A percentile compares a stretch with the other conserved stretches of the same genome.
These are phyloP conservation scores for Neodon shergylaensis DNA, from an alignment of 2,113 vertebrate genomes.

Conservation along the genomic window DNA sequence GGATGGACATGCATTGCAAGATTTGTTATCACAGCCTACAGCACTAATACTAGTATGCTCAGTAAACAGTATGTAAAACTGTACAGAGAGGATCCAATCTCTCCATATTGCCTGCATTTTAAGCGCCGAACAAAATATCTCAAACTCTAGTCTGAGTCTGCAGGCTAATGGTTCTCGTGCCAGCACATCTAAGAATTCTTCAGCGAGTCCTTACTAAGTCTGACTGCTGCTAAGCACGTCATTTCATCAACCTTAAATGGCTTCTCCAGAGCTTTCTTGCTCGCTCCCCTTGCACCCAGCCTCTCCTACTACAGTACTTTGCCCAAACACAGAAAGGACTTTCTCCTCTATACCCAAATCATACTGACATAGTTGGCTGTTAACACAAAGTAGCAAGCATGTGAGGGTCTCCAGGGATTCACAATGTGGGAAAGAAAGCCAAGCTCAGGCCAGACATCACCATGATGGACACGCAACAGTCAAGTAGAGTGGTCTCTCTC, in stretches of 20 bases:
- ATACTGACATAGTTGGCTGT: neutral
- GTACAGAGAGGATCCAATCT: neutral
- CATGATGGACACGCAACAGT: too few relatives aligned
- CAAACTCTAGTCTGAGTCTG: neutral
- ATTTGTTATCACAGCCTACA: neutral
- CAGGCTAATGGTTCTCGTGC: neutral
- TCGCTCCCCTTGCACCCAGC: neutral
- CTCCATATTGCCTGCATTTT: neutral
- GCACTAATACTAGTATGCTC: constrained; percentile 23
- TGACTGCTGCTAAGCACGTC: neutral
- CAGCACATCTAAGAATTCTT: neutral
- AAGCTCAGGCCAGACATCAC: neutral
- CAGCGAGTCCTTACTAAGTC: neutral
- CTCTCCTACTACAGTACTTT: neutral
- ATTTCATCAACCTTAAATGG: neutral
- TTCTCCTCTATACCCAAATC: neutral
- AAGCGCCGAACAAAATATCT: constrained; percentile 33
- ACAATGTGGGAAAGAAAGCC: neutral
- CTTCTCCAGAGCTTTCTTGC: neutral
- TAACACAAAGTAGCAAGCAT: neutral
- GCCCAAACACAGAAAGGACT: neutral
- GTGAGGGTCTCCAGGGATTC: neutral
- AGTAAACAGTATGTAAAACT: constrained; percentile 32
- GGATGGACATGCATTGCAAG: neutral
- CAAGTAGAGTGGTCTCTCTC: neutral